A percentile compares a stretch with the other conserved stretches of the same genome.
phyloP scores from a whole-genome alignment of 2,888 invertebrate species.

The Agrilus cyanescens region DNA sequence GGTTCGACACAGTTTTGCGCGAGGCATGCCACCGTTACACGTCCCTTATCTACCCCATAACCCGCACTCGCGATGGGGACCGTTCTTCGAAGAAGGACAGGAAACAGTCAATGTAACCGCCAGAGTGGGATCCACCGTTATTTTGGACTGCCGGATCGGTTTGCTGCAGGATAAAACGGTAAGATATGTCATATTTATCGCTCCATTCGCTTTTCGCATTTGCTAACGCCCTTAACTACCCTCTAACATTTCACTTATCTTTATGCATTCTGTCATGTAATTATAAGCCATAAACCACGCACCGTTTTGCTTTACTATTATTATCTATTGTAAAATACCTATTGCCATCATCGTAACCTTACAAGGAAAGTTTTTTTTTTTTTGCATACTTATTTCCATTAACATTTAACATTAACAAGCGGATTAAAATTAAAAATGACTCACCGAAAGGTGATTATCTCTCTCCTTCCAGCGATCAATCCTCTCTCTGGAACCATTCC shows the following conservation, averaged over 20 bases:
- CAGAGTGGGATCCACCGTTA: constrained; percentile 44
- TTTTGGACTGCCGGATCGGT: constrained; percentile 47
- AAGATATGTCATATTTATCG: constrained; percentile 19
- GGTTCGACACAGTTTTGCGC: constrained; percentile 24
- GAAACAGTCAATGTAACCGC: constrained; percentile 44
- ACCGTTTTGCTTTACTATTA: background rate
- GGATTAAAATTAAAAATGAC: too few species aligned
- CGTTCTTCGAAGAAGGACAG: constrained; percentile 48
- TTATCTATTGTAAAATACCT: background rate
- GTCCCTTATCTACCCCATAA: constrained; percentile 39
- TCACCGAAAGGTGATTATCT: too few species aligned
- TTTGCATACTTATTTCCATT: background rate
- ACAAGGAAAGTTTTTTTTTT: background rate
- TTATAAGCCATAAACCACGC: too few species aligned
- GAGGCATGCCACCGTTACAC: constrained; percentile 26
- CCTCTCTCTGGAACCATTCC: too few species aligned
- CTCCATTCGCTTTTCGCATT: too few species aligned
- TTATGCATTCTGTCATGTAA: too few species aligned
- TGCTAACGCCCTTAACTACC: too few species aligned
- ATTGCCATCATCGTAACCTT: constrained; percentile 1
- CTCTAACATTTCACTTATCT: too few species aligned
- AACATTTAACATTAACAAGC: background rate
- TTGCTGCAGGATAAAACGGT: constrained; percentile 49
- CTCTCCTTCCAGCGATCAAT: too few species aligned
- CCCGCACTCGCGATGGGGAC: constrained; percentile 44